phyloP scores from a whole-genome alignment of 2,888 invertebrate species.

The Drosophila prostipennis region DNA sequence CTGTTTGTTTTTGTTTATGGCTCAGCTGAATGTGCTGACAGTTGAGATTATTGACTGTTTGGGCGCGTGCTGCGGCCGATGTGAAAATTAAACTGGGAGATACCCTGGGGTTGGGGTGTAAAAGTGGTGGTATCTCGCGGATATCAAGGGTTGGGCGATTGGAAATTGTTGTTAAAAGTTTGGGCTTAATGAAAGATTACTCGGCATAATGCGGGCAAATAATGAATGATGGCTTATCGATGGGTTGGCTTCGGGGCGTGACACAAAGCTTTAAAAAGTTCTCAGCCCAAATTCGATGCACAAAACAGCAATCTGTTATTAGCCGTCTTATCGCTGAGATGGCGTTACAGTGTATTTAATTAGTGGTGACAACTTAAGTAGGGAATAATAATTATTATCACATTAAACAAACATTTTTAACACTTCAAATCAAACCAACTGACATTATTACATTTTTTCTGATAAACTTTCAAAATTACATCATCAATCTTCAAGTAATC shows the following conservation, averaged over 20 bases:
- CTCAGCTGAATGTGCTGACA: constrained; percentile 52
- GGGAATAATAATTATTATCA: too few relatives aligned
- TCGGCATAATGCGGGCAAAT: constrained; percentile 48
- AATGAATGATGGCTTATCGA: constrained; percentile 46
- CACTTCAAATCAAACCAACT: background rate
- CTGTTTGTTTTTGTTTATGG: constrained; percentile 38
- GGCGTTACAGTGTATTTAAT: constrained; percentile 22
- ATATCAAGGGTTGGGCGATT: constrained; percentile 10
- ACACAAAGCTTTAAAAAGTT: constrained; percentile 21
- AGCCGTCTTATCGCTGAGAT: constrained; percentile 14
- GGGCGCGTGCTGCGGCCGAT: constrained; percentile 44
- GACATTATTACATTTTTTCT: background rate
- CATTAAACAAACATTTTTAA: too few relatives aligned
- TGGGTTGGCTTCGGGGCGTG: constrained; percentile 32
- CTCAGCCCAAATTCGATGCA: constrained; percentile 3
- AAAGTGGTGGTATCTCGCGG: background rate
- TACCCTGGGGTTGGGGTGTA: background rate
- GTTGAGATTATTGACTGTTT: constrained; percentile 51
- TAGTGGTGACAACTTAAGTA: background rate
- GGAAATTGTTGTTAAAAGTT: constrained; percentile 51
- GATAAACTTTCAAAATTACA: constrained; percentile 1
- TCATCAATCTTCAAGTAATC: constrained; percentile 13
- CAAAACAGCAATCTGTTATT: constrained; percentile 26
- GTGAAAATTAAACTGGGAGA: constrained; percentile 36
- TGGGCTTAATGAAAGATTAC: constrained; percentile 53